phyloP scores from a whole-genome alignment of 2,797 vertebrate genomes.

The Poecilia wingei region DNA sequence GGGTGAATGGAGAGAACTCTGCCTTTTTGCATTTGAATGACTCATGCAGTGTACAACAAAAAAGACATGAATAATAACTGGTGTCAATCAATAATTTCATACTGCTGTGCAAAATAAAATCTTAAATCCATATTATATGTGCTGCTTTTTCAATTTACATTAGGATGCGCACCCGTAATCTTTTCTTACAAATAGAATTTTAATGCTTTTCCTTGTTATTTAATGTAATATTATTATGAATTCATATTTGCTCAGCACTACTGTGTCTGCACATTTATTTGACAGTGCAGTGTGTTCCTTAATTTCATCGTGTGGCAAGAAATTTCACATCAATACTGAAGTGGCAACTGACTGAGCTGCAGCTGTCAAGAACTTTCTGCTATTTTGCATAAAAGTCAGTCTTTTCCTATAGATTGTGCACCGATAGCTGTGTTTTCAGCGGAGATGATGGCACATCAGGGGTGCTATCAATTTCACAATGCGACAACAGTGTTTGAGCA shows the following conservation, averaged over 20 bases:
- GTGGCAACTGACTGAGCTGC: constrained; percentile 65
- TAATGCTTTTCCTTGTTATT: constrained; percentile 47
- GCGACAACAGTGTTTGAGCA: constrained; percentile 61
- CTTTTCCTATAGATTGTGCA: constrained; percentile 61
- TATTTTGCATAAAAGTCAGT: constrained; percentile 65
- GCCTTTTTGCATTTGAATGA: constrained; percentile 27
- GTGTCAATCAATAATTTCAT: constrained; percentile 41
- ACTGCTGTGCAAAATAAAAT: constrained; percentile 28
- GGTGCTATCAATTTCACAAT: constrained; percentile 53
- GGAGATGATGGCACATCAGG: constrained; percentile 60
- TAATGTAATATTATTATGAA: constrained; percentile 46
- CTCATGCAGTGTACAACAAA: constrained; percentile 19
- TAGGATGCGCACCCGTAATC: constrained; percentile 16
- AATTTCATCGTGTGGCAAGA: constrained; percentile 52
- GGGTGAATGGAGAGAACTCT: constrained; percentile 13
- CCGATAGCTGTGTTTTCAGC: constrained; percentile 60
- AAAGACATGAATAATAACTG: constrained; percentile 13
- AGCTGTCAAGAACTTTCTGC: constrained; percentile 54
- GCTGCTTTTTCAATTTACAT: constrained; percentile 15
- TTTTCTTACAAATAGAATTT: constrained; percentile 33
- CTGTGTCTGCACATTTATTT: constrained; percentile 53
- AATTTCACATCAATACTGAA: constrained; percentile 58
- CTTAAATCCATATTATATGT: constrained; percentile 25
- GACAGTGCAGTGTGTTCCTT: constrained; percentile 56
- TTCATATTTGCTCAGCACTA: constrained; percentile 40